Base-by-base conservation (phyloP, 2,113 vertebrate species). In the Desmodus rotundus region DNA sequence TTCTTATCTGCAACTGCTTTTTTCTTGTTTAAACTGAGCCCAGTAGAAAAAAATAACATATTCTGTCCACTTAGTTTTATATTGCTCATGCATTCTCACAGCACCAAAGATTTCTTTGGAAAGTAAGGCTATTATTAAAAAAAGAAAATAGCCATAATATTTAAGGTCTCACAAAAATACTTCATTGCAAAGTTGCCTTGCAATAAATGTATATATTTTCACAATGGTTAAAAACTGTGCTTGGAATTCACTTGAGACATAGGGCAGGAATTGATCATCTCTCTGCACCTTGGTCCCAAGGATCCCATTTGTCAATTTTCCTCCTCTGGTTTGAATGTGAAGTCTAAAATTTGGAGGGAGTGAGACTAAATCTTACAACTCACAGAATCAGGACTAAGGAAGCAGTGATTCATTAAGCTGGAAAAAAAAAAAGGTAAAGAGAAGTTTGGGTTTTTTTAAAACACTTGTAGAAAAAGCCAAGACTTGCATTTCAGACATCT, bases 1-100 rank as follows among this genome's bases (percentile, higher is more conserved):
- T 33, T 97, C n/a, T 70, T 78, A 33, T 22, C 80, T 84, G 38
- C 26, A 58, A 28, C 43, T 65, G 70, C 87, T 95, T 96, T 96
- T 93, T 95, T 95, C n/a, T 33, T 16, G 89, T 89, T 90, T 94
- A 97, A 96, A 92, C 84, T 67, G 84, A 97, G 52, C 63, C 14
- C 70, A 47, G 22, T 26, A 15, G 63, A 5, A 15, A 31, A 50
- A 77, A 24, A 33, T 8, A 4, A 78, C 82, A 73, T 36, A 56
- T 77, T 88, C 91, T 93, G 90, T 63, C 31, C 43, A 86, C 26
- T 93, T 93, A 85, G 65, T 58, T 96, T 97, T 90, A 87, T 94
- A 63, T 67, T 86, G 61, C 56, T 38, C 5, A 1, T 76, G 11
- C 36, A 54, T 90, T 89, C 80, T 95, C 84, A 70, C 2, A 61